Evolutionary conservation across 2,888 invertebrate species (phyloP), one percentile per base, ranked within the genome.

Genomic region (Stenurella melanura): DNA sequence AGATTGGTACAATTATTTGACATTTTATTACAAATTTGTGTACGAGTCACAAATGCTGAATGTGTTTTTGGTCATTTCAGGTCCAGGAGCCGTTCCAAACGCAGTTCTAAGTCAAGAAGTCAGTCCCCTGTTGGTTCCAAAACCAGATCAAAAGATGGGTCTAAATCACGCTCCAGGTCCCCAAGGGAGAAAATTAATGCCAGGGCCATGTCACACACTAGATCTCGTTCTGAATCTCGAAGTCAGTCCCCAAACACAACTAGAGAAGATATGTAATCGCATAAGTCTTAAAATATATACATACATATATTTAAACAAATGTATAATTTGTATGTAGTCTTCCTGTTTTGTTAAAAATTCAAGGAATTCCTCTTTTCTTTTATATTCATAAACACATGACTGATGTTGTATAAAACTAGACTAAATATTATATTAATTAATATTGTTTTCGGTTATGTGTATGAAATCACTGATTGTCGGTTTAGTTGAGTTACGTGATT

Each of bases 71-170:
- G 15, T 72, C 50, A 15, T 60, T 57, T 30, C 67, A 77, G 75
- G 63, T 81, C 72, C 58, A 78, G 89, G 75, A 90, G 91, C 60
- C 90, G 90, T 75, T 88, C 90, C 68, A 94, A 94, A 90, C 93
- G 93, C 87, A 95, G 95, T 91, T 95, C 95, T 69, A 94, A 94
- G 61, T 95, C 93, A 73, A 96, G 96, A 88, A 96, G 96, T 50
- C 93, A 94, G 76, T 95, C 95, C 54, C 93, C 94, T 79, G 95
- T 95, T 87, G 93, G 93, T 91, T 93, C 93, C 78, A 92, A 93
- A 85, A 93, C 93, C 86, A 42, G 42, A 15, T 50, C 50, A n/a
- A 50, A 50, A 50, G 91, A 91, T 80, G 93, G 92, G 88, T 93
- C 93, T 73, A 93, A 93, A 88, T 93, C 93, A 73, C 92, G 93